A percentile compares a stretch with the other conserved stretches of the same genome.
Evolutionary conservation across 2,113 vertebrate genomes (phyloP).

Genomic region (Nothoprocta pentlandii): DNA sequence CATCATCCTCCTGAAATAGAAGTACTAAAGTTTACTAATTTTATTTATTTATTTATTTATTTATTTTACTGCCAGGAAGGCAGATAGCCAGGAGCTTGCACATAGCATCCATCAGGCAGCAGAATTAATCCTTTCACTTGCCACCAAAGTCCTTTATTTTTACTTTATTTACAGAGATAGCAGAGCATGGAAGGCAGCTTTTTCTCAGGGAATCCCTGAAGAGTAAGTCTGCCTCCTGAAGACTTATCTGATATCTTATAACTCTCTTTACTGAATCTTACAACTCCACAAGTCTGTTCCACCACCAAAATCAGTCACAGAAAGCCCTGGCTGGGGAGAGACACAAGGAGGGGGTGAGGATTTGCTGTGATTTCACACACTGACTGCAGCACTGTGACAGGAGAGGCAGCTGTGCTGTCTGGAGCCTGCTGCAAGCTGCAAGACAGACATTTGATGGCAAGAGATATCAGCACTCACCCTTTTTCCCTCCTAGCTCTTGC

Average conservation of each 20-base stretch:
- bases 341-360: fast-evolving
- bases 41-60: not conserved
- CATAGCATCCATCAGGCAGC: not conserved
- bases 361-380: not conserved
- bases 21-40: not conserved
- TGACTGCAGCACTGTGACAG: not conserved
- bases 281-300: not conserved
- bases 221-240: not conserved
- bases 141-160: not conserved
- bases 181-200: not conserved
- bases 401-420: not conserved
- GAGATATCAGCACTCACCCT: not conserved
- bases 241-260: not conserved
- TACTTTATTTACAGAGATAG: not conserved
- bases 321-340: not conserved
- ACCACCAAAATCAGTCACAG: not conserved
- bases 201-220: not conserved
- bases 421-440: not conserved
- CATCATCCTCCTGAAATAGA: not conserved
- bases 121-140: not conserved
- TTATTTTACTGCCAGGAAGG: not conserved
- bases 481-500: not conserved
- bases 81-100: not conserved
- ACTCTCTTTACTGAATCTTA: not conserved
- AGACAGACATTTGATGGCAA: not conserved